Evolutionary conservation across 2,888 invertebrate species (phyloP), one percentile per base, ranked within the genome.

Genomic region (Parnassius apollo): DNA sequence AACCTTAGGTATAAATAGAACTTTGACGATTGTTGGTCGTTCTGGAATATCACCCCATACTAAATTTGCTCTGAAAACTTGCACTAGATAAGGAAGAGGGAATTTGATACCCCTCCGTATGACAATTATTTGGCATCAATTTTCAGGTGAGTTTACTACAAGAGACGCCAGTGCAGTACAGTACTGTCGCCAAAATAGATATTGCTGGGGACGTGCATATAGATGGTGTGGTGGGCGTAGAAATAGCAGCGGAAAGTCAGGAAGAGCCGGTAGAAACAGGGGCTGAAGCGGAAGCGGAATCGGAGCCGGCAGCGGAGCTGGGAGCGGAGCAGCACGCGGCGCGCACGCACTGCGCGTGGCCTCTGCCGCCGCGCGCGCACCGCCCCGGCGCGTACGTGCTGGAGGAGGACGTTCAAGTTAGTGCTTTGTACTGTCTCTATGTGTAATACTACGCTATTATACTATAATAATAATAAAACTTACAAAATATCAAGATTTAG

Each of bases 331-430:
- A 71, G 51, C 84, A 73, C 62, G 79, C 81, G 61, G 92, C 92
- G 64, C 83, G 92, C 62, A 92, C 92, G 67, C 91, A 92, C 76
- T 88, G 87, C 78, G 85, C 92, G 67, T 92, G 92, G 92, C 91
- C 91, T 66, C 75, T 90, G 63, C 64, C 75, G 63, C 68, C 67
- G 62, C 72, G 67, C 69, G 59, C 67, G 46, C 64, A 60, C 55
- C 67, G 61, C 42, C 66, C 66, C 35, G 68, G 70, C 44, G 72
- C 68, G 2, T 77, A 72, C 59, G 74, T 77, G 42, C 71, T 83
- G 25, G 83, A 82, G 25, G 84, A 85, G 35, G 86, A 85, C 57
- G 72, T 69, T 4, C 80, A 77, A 62, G 85, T 83, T n/a, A 57
- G 61, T 53, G 35, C 35, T 35, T 35, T 35, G 35, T 35, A 35